These are phyloP conservation scores for Orchesella cincta DNA, from an alignment of 1,140 invertebrate genomes.

Conservation along the genomic window DNA sequence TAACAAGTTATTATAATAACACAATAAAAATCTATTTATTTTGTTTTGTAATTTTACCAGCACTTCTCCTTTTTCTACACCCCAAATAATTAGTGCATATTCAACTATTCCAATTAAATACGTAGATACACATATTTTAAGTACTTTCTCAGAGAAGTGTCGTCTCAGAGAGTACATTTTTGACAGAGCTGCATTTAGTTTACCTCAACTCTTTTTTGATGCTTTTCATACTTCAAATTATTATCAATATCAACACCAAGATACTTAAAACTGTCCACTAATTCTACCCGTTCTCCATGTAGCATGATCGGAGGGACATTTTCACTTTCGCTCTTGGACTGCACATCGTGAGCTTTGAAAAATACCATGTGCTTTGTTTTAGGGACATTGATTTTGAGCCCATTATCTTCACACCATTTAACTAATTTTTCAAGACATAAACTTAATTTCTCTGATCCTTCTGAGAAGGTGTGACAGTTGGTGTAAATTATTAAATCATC, in stretches of 20 bases:
- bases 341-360: not conserved
- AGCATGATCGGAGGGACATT: not conserved
- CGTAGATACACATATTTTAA: not conserved
- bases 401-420: not conserved
- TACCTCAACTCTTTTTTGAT: not conserved
- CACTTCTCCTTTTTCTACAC: not conserved
- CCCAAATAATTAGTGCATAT: not conserved
- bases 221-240: not conserved
- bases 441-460: not conserved
- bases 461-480: not conserved
- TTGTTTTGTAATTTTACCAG: not conserved
- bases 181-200: not conserved
- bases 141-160: not conserved
- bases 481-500: not conserved
- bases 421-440: not conserved
- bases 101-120: not conserved
- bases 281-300: not conserved
- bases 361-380: constrained; percentile 5
- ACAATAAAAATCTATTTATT: constrained; percentile 15
- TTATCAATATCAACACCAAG: not conserved
- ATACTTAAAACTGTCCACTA: not conserved
- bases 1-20: not conserved
- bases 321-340: not conserved
- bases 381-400: not conserved
- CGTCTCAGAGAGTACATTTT: not conserved